These are phyloP conservation scores for Drosophila mimetica DNA, from an alignment of 2,888 invertebrate genomes.

Conservation along the genomic window DNA sequence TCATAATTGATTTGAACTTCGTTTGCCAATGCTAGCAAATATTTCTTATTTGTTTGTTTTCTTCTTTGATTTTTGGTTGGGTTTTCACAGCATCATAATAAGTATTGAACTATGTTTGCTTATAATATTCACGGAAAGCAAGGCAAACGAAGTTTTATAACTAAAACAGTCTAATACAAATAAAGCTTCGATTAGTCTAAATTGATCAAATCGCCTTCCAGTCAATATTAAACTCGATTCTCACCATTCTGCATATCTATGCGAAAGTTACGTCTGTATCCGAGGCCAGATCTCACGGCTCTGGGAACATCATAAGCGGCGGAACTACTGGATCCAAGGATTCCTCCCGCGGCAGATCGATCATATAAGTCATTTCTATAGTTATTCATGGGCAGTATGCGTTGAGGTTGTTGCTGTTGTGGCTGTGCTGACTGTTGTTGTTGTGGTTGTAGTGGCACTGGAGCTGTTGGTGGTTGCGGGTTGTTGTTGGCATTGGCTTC, in stretches of 20 bases:
- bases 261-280: constrained; percentile 84
- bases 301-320: constrained; percentile 84
- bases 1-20: neutral
- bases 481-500: constrained; percentile 56
- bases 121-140: constrained; percentile 2
- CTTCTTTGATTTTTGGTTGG: too few species aligned
- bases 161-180: neutral
- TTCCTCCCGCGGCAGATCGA: constrained; percentile 69
- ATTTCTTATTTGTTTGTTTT: neutral
- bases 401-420: constrained; percentile 53
- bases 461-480: constrained; percentile 49
- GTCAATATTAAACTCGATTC: constrained; percentile 6
- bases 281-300: constrained; percentile 82
- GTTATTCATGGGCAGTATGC: constrained; percentile 76
- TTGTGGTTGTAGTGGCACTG: constrained; percentile 52
- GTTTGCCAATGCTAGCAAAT: neutral
- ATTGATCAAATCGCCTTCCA: neutral
- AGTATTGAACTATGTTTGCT: neutral
- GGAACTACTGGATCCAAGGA: constrained; percentile 34
- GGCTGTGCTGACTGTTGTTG: constrained; percentile 50
- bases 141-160: neutral
- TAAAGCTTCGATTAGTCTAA: neutral
- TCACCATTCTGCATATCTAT: constrained; percentile 82
- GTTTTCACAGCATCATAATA: neutral
- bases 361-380: constrained; percentile 84